Base-by-base conservation (phyloP, 2,888 invertebrate genomes). In the Sympetrum striolatum region DNA sequence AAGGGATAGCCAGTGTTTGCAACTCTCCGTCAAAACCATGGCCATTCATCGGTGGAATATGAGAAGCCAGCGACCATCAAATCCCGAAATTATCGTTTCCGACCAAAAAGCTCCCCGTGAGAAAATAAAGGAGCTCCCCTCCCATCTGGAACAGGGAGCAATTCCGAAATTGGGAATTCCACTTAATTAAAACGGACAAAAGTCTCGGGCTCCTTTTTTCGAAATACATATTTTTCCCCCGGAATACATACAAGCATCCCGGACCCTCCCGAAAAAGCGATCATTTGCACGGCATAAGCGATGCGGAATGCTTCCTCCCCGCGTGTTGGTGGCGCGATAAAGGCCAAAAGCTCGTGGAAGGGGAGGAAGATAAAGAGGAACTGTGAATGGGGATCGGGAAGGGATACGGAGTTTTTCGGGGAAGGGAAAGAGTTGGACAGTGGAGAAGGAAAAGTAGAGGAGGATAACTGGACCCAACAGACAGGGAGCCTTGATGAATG, bases 401-500 rank as follows among this genome's bases (percentile, higher is more conserved):
- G 64, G 25, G 64, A 60, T 18, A 60, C 22, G 31, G 73, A 31
- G 73, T 25, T 25, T 73, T 73, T 73, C 12, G 73, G 25, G 60
- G 35, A 35, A 58, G 31, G 58, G 58, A 35, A 60, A 86, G 60
- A 60, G 37, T 60, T 64, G 31, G 53, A 58, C 37, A 37, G 39
- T 8, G 81, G 80, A 81, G 79, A 44, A 44, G 31, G 44, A 58
- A 37, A 31, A 39, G 35, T 18, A n/a, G 58, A 79, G 53, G 60
- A 12, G 53, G 79, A 58, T 53, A 86, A 86, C 86, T 86, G 86
- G 86, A 86, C 86, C 81, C 90, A 80, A 37, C 81, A 81, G 80
- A 90, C 90, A 90, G 90, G 90, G 80, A 90, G 80, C 48, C 90
- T 81, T 90, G 90, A 90, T 90, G 90, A 90, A 90, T 90, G 90